phyloP scores from a whole-genome alignment of 2,888 invertebrate species.

The Chirona hameri region DNA sequence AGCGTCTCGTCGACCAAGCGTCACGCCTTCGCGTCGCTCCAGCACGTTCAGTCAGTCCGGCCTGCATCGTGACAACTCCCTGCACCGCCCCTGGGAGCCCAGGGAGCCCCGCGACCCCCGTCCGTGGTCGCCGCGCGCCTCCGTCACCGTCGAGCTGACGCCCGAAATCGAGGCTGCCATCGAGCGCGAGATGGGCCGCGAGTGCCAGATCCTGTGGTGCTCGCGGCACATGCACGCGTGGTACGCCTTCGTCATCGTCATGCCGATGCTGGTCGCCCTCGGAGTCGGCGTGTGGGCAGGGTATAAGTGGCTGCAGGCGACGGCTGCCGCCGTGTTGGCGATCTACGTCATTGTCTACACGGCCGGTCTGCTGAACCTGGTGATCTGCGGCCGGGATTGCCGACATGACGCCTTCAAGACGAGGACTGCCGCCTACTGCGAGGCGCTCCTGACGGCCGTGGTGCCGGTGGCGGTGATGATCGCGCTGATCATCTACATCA shows the following conservation, averaged over 20 bases:
- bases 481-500: conserved; percentile 3
- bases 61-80: neutral
- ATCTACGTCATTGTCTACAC: neutral
- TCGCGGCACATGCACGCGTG: neutral
- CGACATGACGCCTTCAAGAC: neutral
- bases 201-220: conserved; percentile 13
- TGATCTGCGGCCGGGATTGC: neutral
- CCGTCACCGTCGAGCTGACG: neutral
- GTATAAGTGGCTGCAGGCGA: neutral
- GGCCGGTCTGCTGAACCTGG: neutral
- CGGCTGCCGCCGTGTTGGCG: neutral
- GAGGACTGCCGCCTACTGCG: neutral
- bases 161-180: neutral
- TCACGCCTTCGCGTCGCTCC: neutral
- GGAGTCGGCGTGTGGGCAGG: neutral
- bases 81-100: neutral
- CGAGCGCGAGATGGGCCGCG: neutral
- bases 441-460: neutral
- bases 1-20: neutral
- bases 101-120: neutral
- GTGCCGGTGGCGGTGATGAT: neutral
- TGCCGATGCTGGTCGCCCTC: neutral
- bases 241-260: neutral
- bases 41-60: neutral
- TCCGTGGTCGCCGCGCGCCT: neutral